Evolutionary conservation across 2,113 vertebrate species (phyloP).

Genomic region (Theropithecus gelada): DNA sequence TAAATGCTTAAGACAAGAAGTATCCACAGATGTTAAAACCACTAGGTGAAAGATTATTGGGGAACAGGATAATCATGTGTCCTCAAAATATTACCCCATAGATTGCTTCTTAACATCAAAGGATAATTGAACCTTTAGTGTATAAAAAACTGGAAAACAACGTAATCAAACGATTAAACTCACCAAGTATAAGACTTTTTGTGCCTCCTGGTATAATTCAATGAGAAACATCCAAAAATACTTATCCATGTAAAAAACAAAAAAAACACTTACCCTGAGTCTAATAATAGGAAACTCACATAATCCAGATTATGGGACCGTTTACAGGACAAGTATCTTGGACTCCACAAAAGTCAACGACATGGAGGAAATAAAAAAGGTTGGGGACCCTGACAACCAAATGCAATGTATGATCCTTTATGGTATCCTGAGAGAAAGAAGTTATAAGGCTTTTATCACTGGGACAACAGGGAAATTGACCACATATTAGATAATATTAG

Average conservation of each 20-base stretch:
- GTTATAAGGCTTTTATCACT: not conserved
- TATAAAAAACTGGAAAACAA: not conserved
- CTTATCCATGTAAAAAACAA: not conserved
- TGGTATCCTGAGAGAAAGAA: not conserved
- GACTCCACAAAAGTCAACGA: not conserved
- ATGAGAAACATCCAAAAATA: not conserved
- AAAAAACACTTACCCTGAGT: not conserved
- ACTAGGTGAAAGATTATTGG: slow-evolving; percentile 62
- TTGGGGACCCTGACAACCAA: not conserved
- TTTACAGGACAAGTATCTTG: not conserved
- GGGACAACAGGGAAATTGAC: not conserved
- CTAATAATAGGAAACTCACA: not conserved
- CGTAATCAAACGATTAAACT: not conserved
- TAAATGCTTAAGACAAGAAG: slow-evolving; percentile 31
- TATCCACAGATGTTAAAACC: slow-evolving; percentile 43
- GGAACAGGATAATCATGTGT: not conserved
- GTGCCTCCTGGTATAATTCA: not conserved
- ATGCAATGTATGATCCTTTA: not conserved
- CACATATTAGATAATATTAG: not conserved
- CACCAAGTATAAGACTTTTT: not conserved
- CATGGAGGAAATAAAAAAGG: not conserved
- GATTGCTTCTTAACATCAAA: not conserved
- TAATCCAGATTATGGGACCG: not conserved
- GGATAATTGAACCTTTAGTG: not conserved
- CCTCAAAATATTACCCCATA: not conserved